Base-by-base conservation (phyloP, 2,888 invertebrate genomes). In the Luperina nickerlii region DNA sequence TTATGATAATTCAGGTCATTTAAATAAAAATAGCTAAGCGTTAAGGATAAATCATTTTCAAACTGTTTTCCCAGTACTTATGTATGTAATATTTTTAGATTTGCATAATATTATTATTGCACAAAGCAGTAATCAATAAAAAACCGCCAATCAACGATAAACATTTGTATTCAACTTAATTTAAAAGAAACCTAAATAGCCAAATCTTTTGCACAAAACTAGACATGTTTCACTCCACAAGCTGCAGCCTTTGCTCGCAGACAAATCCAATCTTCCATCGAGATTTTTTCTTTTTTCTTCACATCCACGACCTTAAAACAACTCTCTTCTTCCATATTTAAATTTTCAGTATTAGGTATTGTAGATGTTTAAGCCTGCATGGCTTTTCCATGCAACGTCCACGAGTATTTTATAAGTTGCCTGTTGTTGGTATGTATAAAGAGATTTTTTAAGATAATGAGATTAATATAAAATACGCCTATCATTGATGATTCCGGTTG, bases 1-100 rank as follows among this genome's bases (percentile, higher is more conserved):
- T 15, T 18, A n/a, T 60, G 5, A 24, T 1, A 62, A 42, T 38
- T 0, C 8, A 63, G 27, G 24, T 54, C 3, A 38, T 42, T 38
- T 38, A 42, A 63, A 11, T 42, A 51, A 32, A 20, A 63, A 51
- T 63, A 63, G 38, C 1, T 9, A 20, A 15, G 27, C 13, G 0
- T 24, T 38, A n/a, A 77, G 42, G 65, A 45, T 65, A 54, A 77
- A 78, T 65, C 42, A 13, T 42, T 65, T 76, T n/a, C 7, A 13
- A 45, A 54, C 9, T 13, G 32, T 63, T 65, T 63, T 76, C 38
- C 51, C 20, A n/a, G 5, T 42, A 63, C 0, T 0, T 11, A 13
- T 0, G 0, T 11, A 13, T 0, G 7, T 51, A 76, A 48, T 63
- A 24, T 32, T 54, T 76, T 32, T 77, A 45, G 8, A 20, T 77